Evolutionary conservation across 2,888 invertebrate genomes (phyloP).

Genomic region (Aleiodes testaceus): DNA sequence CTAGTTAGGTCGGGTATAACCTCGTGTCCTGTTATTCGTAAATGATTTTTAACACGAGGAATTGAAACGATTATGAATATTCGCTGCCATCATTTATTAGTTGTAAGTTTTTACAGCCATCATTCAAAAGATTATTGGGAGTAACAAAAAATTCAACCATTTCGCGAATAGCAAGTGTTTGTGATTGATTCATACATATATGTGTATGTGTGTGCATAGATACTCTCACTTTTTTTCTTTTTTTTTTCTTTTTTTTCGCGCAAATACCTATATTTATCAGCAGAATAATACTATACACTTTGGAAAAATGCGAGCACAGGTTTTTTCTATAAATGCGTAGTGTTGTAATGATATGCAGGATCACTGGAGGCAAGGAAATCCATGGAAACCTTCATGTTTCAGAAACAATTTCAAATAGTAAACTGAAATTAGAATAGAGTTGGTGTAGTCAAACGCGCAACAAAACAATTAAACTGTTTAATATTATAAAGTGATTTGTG

Average conservation of each 20-base stretch:
- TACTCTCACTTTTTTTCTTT: neutral
- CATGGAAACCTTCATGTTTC: slow-evolving; percentile 28
- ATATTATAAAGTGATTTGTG: slow-evolving; percentile 7
- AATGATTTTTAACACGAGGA: slow-evolving; percentile 14
- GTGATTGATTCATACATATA: neutral
- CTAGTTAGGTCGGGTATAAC: slow-evolving; percentile 65
- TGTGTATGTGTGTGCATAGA: neutral
- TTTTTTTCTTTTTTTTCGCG: neutral
- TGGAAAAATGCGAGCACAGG: no score
- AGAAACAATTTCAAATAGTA: no score
- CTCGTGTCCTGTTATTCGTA: slow-evolving; percentile 38
- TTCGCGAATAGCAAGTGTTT: slow-evolving; percentile 34
- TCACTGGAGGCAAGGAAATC: neutral
- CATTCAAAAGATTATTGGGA: neutral
- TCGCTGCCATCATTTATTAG: slow-evolving; percentile 29
- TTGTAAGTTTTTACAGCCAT: slow-evolving; percentile 9
- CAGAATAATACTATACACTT: no score
- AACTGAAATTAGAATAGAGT: neutral
- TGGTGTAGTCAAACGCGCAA: slow-evolving; percentile 51
- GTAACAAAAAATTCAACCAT: slow-evolving; percentile 1
- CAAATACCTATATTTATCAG: no score
- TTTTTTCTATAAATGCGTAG: no score
- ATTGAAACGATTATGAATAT: slow-evolving; percentile 27
- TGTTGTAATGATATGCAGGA: slow-evolving; percentile 22
- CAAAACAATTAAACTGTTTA: slow-evolving; percentile 35